Conservation (phyloP, 2,888 invertebrate genomes). For the Acanthoscelides obtectus region DNA sequence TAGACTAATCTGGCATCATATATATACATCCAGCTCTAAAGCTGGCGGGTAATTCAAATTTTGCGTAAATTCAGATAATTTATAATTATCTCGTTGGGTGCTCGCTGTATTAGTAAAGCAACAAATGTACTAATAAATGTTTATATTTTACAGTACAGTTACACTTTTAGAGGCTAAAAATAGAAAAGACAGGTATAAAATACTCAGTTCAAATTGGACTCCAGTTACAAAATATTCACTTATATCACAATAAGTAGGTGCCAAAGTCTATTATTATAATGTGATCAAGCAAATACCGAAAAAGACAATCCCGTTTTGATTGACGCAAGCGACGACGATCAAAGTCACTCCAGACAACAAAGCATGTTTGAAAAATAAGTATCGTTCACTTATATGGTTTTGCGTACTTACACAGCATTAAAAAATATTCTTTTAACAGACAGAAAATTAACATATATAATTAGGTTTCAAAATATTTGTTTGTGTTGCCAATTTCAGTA, state of each 20-base stretch:
- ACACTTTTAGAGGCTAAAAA: conserved; percentile 33
- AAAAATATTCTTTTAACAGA: too few relatives aligned
- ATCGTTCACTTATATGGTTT: too few relatives aligned
- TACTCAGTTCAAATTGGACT: conserved; percentile 40
- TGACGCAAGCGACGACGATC: not conserved
- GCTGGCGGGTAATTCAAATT: too few relatives aligned
- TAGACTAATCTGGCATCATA: too few relatives aligned
- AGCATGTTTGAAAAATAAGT: not conserved
- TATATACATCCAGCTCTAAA: too few relatives aligned
- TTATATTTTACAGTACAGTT: conserved; percentile 40
- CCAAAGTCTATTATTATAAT: conserved; percentile 23
- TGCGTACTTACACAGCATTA: too few relatives aligned
- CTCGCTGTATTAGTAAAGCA: not conserved
- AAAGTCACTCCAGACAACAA: not conserved
- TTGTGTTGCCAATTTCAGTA: too few relatives aligned
- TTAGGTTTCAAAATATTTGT: too few relatives aligned
- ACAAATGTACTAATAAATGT: conserved; percentile 23
- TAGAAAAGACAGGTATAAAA: conserved; percentile 38
- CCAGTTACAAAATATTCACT: conserved; percentile 36
- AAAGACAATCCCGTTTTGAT: not conserved
- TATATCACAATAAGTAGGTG: conserved; percentile 43
- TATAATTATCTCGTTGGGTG: too few relatives aligned
- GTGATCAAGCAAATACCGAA: not conserved
- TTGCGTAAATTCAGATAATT: too few relatives aligned
- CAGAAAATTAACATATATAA: too few relatives aligned